These are phyloP conservation scores for Drosophila buzzatii DNA, from an alignment of 2,888 invertebrate genomes.

Conservation along the genomic window DNA sequence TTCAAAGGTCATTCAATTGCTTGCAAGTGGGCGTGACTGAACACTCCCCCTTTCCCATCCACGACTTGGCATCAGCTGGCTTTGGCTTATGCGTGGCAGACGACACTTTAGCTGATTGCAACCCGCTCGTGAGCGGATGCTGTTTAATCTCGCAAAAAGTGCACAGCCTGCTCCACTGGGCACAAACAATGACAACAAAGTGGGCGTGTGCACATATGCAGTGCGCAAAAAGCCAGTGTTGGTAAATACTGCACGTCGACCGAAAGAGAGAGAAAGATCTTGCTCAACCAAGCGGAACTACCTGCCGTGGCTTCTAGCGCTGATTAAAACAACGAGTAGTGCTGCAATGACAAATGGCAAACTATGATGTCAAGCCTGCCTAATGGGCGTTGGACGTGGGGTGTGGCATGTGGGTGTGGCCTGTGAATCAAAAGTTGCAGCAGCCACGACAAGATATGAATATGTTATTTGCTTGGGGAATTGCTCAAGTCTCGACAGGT, in stretches of 20 bases:
- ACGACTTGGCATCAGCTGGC: neutral
- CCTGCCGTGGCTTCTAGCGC: constrained; percentile 60
- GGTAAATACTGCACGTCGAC: constrained; percentile 56
- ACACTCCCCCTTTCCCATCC: neutral
- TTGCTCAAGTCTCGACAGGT: constrained; percentile 83
- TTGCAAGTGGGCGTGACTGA: constrained; percentile 30
- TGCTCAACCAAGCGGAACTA: constrained; percentile 60
- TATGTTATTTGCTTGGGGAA: constrained; percentile 84
- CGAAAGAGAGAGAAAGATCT: neutral
- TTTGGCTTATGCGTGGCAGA: neutral
- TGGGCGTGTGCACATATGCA: constrained; percentile 35
- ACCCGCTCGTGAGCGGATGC: constrained; percentile 11
- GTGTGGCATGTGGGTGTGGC: neutral
- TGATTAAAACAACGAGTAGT: constrained; percentile 68
- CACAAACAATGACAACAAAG: constrained; percentile 59
- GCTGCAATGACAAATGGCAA: constrained; percentile 33
- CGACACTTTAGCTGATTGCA: constrained; percentile 76
- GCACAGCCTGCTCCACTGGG: constrained; percentile 59
- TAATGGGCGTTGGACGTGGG: neutral
- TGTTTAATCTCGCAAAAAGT: constrained; percentile 69
- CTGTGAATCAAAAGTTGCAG: constrained; percentile 54
- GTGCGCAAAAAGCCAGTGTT: constrained; percentile 49
- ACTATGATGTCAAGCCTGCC: constrained; percentile 24
- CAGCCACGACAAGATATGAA: constrained; percentile 74
- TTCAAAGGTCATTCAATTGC: constrained; percentile 25